A percentile compares a stretch with the other conserved stretches of the same genome.
Conservation (phyloP, 2,113 vertebrate genomes). For the Actinemys pallida region DNA sequence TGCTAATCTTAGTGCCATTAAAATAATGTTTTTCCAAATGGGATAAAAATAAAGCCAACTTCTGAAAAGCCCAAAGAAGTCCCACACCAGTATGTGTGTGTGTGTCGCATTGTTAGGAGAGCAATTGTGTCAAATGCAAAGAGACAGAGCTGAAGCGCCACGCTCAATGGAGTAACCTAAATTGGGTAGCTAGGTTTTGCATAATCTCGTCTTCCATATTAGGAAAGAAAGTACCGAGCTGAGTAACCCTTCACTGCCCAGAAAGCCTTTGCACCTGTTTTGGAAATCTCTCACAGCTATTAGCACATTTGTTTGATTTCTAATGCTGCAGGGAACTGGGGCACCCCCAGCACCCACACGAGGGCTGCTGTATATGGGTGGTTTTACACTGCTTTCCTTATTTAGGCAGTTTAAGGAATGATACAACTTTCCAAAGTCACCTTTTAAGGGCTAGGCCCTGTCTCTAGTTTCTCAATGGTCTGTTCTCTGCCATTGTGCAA, state of each 20-base stretch:
- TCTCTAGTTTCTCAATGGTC: background rate
- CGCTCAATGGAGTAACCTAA: background rate
- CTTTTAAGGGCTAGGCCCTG: background rate
- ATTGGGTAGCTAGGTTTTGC: slow-evolving; percentile 7
- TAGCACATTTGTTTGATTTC: background rate
- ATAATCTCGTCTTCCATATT: slow-evolving; percentile 6
- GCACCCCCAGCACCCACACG: background rate
- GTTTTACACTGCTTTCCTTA: background rate
- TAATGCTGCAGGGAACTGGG: background rate
- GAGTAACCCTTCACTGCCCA: background rate
- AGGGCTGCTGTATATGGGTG: background rate
- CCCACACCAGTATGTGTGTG: background rate
- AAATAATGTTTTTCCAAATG: background rate
- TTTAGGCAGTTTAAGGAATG: background rate
- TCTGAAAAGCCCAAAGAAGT: background rate
- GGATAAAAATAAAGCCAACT: background rate
- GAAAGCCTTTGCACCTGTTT: background rate
- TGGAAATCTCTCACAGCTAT: background rate
- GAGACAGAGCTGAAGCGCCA: background rate
- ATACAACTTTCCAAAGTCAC: background rate
- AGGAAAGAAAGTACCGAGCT: background rate
- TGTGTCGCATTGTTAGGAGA: background rate
- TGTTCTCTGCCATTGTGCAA: background rate
- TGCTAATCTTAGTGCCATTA: background rate
- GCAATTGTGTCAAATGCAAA: background rate